Conservation (phyloP, 2,888 invertebrate genomes). For the Amiota minor region DNA sequence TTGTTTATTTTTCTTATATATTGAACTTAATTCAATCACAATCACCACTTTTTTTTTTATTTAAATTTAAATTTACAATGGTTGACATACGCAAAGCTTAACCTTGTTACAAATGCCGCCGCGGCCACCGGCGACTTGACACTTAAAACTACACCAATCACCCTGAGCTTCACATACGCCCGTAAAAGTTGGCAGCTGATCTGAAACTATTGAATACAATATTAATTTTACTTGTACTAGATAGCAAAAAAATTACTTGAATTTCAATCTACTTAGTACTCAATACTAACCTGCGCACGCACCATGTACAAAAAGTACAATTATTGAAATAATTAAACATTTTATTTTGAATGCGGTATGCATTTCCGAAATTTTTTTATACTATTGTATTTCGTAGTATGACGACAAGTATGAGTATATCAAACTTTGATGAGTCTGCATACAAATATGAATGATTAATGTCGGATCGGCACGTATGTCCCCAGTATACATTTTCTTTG, state of each 20-base stretch:
- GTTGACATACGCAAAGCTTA: conserved; percentile 58
- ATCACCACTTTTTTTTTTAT: conserved; percentile 9
- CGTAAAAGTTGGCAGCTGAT: conserved; percentile 46
- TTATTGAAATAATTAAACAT: conserved; percentile 39
- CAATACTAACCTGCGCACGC: conserved; percentile 40
- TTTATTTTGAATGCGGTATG: conserved; percentile 45
- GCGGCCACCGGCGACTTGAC: conserved; percentile 62
- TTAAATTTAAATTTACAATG: conserved; percentile 49
- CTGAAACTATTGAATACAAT: conserved; percentile 39
- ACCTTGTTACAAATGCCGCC: conserved; percentile 62
- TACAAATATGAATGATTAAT: neutral
- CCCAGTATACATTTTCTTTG: too few species aligned
- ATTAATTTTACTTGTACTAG: neutral
- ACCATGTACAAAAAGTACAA: conserved; percentile 45
- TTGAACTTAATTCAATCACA: neutral
- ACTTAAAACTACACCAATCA: conserved; percentile 57
- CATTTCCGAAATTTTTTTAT: conserved; percentile 15
- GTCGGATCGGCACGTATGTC: neutral
- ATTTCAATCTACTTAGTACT: conserved; percentile 12
- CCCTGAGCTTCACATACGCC: conserved; percentile 57
- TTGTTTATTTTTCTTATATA: neutral
- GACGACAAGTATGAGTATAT: neutral
- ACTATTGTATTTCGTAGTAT: neutral
- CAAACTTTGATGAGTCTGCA: neutral
- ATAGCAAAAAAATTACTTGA: conserved; percentile 18